Base-by-base conservation (phyloP, 1,140 invertebrate species). In the Phocides pigmalion region DNA sequence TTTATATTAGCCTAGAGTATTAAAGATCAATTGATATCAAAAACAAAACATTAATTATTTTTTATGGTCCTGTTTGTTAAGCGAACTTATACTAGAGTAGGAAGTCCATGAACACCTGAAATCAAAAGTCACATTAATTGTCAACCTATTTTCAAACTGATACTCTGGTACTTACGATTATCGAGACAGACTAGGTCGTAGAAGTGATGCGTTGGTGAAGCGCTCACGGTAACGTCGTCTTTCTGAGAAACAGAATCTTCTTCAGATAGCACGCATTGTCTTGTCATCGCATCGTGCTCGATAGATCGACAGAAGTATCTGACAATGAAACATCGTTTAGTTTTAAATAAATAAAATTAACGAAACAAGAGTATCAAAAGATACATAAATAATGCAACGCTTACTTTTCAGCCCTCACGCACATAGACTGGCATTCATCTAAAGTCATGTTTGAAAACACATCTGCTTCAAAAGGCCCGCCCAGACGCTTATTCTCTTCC, bases 191-290 rank as follows among this genome's bases (percentile, higher is more conserved):
- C 95, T 14, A 97, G 93, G 82, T 97, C 96, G 75, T 96, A 97
- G 81, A 97, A 96, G 81, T 97, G 95, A 86, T 97, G 95, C 14
- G 95, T 96, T 3, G 95, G 95, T 75, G 95, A 96, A 72, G 93
- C 96, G 82, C 95, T 97, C 16, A 95, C 94, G 49, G 95, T 95
- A 70, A 97, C 94, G 79, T 97, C 96, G 76, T 97, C 95, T 81
- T 96, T 96, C 79, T 97, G 96, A 0, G 96, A 97, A 5, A 96
- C 94, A 0, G 96, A 97, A 83, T 98, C 97, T 86, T 98, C 97
- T 84, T 97, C 97, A 0, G 96, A 97, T 5, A 98, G 93, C 3
- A 96, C 95, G 68, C 97, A 98, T 59, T 96, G 94, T 66, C 95
- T 94, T 0, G 95, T 96, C 91, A 96, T 95, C 64, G 97, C 96